phyloP scores from a whole-genome alignment of 2,113 vertebrate genomes.

The Atlantisia rogersi region DNA sequence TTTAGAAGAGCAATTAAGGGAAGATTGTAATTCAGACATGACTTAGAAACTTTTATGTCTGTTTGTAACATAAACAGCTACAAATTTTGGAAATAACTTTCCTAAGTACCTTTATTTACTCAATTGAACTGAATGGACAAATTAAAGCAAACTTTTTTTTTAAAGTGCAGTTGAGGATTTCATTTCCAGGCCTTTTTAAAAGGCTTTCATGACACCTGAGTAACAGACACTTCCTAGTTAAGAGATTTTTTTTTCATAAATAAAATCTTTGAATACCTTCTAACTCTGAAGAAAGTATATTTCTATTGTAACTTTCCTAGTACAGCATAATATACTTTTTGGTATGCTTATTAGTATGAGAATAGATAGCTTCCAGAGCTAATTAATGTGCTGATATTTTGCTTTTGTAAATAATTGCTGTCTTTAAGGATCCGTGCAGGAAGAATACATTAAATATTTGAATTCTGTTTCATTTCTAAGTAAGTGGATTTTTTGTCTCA shows the following conservation, averaged over 20 bases:
- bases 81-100: background rate
- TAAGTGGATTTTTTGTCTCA: constrained; percentile 19
- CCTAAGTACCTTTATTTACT: background rate
- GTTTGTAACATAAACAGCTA: background rate
- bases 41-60: background rate
- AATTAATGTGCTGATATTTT: constrained; percentile 47
- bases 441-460: constrained; percentile 25
- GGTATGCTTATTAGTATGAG: background rate
- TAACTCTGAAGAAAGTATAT: background rate
- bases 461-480: constrained; percentile 58
- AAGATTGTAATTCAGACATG: background rate
- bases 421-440: constrained; percentile 46
- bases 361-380: constrained; percentile 13
- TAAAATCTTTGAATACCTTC: background rate
- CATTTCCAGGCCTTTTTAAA: background rate
- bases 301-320: background rate
- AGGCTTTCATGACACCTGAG: background rate
- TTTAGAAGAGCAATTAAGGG: background rate
- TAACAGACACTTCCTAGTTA: background rate
- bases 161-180: background rate
- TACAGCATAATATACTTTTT: background rate
- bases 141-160: background rate
- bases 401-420: constrained; percentile 62
- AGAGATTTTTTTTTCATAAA: background rate
- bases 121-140: background rate